Evolutionary conservation across 2,113 vertebrate genomes (phyloP), one percentile per base, ranked within the genome.

Genomic region (Hylia prasina): DNA sequence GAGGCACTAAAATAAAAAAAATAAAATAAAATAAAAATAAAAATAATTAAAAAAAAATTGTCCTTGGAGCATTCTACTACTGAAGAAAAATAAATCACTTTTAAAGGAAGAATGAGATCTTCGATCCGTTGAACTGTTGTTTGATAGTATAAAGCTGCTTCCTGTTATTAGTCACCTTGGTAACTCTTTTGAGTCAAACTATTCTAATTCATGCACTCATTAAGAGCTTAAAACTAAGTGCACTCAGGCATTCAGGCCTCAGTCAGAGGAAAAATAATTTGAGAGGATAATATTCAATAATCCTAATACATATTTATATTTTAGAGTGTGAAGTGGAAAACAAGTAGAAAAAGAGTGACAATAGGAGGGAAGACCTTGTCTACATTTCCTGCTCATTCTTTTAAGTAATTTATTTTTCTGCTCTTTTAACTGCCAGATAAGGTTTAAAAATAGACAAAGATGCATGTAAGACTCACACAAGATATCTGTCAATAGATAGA

Each of bases 381-480:
- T 47, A 12, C 8, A 10, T 48, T 51, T 20, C 13, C 4, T 64
- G 13, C 5, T 76, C 4, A 28, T 60, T 72, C 5, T 53, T 71
- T 42, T 21, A 71, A 16, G 9, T 28, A 4, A 48, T 63, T 84
- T 54, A 13, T 39, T 71, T 60, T 60, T 58, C 8, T 28, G 20
- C 1, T 17, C 21, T 70, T 77, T 79, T 57, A 54, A 70, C 16
- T 61, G 1, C 4, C 51, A 70, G 11, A 37, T 3, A n/a, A 40
- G 15, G 10, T 61, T 53, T 72, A 9, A 82, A 82, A 85, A 69
- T 18, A 80, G 3, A 3, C 2, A 37, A 54, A 84, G 30, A 60
- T 9, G 19, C 11, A 35, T 1, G 0, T n/a, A 51, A 24, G 2
- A 33, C 7, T 39, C 14, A 87, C 8, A 6, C 10, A 64, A 54